phyloP scores from a whole-genome alignment of 2,888 invertebrate species.

The Ramazzottius varieornatus region DNA sequence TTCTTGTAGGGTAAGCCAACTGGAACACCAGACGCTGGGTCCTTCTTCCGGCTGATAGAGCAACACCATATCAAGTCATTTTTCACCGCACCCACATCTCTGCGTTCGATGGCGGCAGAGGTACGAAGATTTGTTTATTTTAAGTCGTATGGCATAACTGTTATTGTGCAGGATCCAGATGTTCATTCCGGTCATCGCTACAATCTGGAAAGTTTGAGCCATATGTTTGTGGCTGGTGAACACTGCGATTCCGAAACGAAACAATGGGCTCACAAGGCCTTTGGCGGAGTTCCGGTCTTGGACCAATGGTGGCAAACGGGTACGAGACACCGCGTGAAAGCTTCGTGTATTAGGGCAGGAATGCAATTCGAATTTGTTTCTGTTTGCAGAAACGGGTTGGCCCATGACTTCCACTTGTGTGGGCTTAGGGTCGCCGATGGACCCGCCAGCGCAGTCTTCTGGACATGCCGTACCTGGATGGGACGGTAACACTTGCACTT shows the following conservation, averaged over 20 bases:
- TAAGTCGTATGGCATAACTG: neutral
- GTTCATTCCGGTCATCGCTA: conserved; percentile 15
- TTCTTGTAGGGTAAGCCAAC: conserved; percentile 90
- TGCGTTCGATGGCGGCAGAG: conserved; percentile 52
- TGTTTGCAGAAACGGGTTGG: conserved; percentile 46
- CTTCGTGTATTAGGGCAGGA: neutral
- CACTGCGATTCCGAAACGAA: conserved; percentile 74
- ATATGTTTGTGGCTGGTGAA: conserved; percentile 59
- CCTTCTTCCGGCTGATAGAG: conserved; percentile 55
- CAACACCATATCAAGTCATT: conserved; percentile 58
- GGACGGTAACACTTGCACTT: conserved; percentile 34
- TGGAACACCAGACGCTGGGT: conserved; percentile 67
- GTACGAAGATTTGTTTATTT: conserved; percentile 28
- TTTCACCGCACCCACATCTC: conserved; percentile 69
- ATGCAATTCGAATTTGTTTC: too few species aligned
- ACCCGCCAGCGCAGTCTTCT: conserved; percentile 45
- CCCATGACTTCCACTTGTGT: conserved; percentile 58
- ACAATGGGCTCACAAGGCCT: conserved; percentile 40
- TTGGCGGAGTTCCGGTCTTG: conserved; percentile 43
- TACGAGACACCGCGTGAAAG: conserved; percentile 8
- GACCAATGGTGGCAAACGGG: conserved; percentile 91
- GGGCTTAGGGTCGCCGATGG: conserved; percentile 38
- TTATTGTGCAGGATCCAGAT: conserved; percentile 12
- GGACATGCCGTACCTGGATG: conserved; percentile 72
- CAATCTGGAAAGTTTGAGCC: conserved; percentile 17